Evolutionary conservation across 1,140 invertebrate species (phyloP), one percentile per base, ranked within the genome.

Genomic region (Drosophila grimshawi): DNA sequence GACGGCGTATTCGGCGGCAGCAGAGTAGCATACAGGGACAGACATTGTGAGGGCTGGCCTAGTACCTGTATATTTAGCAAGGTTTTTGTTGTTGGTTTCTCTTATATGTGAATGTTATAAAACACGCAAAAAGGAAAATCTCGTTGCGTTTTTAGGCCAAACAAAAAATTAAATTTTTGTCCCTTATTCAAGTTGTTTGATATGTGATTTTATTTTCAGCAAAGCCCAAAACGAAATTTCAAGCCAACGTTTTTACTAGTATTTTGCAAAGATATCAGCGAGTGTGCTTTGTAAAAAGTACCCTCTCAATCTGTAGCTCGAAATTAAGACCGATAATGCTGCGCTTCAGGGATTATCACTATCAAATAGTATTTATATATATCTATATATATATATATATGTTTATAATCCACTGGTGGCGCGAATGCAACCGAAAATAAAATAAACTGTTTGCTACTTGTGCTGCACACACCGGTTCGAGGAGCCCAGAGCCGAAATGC

Each of bases 1-100:
- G 88, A 86, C 86, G 91, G 80, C 88, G 91, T 90, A 92, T 91
- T 92, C 89, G 88, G 88, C 91, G 85, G 91, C 90, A 91, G 91
- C 91, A 92, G 91, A 92, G 91, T 92, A 92, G 91, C 90, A 90
- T 92, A 92, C 91, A 92, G 91, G 91, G 91, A 92, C 91, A 92
- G 91, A 92, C 91, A 92, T 92, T 92, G 90, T 92, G 88, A 92
- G 91, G 91, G 91, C 91, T 92, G 91, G 91, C 91, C 91, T 92
- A 92, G 91, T 92, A 92, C 91, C 91, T 92, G 83, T 91, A 79
- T 71, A 76, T 71, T 19, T 19, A 55, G 60, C 66, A 71, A 79
- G 73, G 62, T 71, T 73, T 71, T 78, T 66, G 65, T 75, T 65
- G 63, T 66, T 75, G 55, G 62, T 63, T 77, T 72, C 39, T 65